A percentile compares a stretch with the other conserved stretches of the same genome.
Conservation (phyloP, 2,888 invertebrate species). For the Cinara cedri region DNA sequence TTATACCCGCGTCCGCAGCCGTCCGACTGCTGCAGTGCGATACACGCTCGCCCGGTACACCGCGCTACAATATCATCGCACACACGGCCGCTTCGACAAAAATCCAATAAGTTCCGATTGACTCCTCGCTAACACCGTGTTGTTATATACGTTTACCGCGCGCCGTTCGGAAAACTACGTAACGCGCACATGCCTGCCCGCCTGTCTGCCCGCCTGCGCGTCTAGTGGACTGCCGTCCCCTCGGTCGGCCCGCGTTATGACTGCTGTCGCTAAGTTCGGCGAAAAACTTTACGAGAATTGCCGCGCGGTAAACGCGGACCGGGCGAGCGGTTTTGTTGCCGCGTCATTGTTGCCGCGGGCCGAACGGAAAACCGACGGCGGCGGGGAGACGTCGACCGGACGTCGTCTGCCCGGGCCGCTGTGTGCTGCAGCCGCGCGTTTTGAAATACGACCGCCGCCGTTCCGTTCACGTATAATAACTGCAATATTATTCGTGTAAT, state of each 20-base stretch:
- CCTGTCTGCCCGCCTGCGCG: no score
- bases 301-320: background rate
- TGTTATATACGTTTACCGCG: background rate
- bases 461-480: no score
- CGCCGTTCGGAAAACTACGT: background rate
- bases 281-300: conserved; percentile 23
- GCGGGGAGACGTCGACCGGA: conserved; percentile 20
- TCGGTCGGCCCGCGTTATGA: background rate
- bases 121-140: background rate
- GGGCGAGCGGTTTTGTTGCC: no score
- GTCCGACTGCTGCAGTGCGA: no score
- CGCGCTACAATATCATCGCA: no score
- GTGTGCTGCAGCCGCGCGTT: conserved; percentile 33
- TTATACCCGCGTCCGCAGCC: no score
- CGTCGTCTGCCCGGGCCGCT: conserved; percentile 34
- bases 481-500: no score
- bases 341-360: background rate
- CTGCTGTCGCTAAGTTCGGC: background rate
- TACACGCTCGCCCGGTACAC: no score
- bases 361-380: background rate
- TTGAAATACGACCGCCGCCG: conserved; percentile 1
- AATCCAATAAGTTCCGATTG: conserved; percentile 1
- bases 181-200: background rate
- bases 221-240: background rate
- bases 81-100: background rate